Evolutionary conservation across 1,140 invertebrate genomes (phyloP).

Genomic region (Hirudo medicinalis): DNA sequence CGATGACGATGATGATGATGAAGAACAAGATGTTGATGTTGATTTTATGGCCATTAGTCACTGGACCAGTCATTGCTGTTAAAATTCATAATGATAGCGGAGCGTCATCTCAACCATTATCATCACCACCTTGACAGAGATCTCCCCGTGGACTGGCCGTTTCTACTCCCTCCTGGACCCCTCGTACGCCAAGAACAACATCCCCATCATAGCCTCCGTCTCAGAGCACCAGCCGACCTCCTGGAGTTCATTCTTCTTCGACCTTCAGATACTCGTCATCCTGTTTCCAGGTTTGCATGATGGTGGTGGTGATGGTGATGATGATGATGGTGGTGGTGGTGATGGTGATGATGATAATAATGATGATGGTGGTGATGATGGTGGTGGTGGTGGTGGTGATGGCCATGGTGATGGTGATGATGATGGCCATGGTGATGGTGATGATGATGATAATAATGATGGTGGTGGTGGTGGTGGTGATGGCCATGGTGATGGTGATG

Average conservation of each 20-base stretch:
- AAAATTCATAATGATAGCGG: no score
- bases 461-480: no score
- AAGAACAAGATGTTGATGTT: background rate
- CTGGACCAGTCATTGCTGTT: no score
- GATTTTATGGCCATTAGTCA: background rate
- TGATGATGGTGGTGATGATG: no score
- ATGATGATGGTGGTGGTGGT: no score
- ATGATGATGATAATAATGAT: no score
- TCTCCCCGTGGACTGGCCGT: conserved; percentile 95
- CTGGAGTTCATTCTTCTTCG: conserved; percentile 97
- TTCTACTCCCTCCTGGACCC: conserved; percentile 94
- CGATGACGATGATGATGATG: background rate
- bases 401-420: background rate
- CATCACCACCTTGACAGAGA: conserved; percentile 52
- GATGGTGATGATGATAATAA: no score
- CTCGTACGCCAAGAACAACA: conserved; percentile 96
- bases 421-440: no score
- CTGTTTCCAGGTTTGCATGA: conserved; percentile 56
- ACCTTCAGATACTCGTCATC: conserved; percentile 84
- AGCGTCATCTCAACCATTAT: background rate
- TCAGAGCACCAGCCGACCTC: conserved; percentile 97
- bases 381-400: background rate
- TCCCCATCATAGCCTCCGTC: conserved; percentile 95
- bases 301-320: no score
- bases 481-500: no score